Conservation (phyloP, 35 echinoderm and acorn worm species). For the Strongylocentrotus purpuratus region DNA sequence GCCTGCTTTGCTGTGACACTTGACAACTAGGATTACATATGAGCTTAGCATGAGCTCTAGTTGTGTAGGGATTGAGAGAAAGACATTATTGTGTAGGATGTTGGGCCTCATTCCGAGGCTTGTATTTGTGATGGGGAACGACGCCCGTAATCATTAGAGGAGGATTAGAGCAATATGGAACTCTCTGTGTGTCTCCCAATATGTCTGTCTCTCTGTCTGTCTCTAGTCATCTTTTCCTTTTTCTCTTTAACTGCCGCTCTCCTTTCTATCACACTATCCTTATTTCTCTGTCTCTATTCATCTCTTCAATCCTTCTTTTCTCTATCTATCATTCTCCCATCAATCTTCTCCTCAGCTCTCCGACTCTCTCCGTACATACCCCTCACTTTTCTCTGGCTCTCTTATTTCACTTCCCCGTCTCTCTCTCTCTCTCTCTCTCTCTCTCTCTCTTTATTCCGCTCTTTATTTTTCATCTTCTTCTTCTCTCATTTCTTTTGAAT, state of each 20-base stretch:
- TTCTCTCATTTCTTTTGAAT: neutral
- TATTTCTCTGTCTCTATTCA: neutral
- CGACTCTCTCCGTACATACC: too few species aligned
- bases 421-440: neutral
- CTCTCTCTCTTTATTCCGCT: neutral
- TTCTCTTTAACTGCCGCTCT: neutral
- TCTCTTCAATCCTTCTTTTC: neutral
- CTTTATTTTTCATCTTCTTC: neutral
- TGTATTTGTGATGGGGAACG: neutral
- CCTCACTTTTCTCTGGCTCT: too few species aligned
- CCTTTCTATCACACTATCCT: neutral
- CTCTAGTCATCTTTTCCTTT: neutral
- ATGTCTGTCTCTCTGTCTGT: neutral
- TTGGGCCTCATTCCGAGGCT: neutral
- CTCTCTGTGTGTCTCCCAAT: neutral
- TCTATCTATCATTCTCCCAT: too few species aligned
- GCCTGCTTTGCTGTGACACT: neutral
- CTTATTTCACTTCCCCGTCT: neutral
- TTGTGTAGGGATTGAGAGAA: neutral
- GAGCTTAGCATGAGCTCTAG: neutral
- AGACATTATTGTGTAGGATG: neutral
- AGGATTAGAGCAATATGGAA: neutral
- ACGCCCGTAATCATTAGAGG: conserved; percentile 26
- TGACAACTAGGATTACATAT: neutral
- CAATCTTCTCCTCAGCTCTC: too few species aligned